phyloP scores from a whole-genome alignment of 2,797 vertebrate species.

The Oophaga sylvatica region DNA sequence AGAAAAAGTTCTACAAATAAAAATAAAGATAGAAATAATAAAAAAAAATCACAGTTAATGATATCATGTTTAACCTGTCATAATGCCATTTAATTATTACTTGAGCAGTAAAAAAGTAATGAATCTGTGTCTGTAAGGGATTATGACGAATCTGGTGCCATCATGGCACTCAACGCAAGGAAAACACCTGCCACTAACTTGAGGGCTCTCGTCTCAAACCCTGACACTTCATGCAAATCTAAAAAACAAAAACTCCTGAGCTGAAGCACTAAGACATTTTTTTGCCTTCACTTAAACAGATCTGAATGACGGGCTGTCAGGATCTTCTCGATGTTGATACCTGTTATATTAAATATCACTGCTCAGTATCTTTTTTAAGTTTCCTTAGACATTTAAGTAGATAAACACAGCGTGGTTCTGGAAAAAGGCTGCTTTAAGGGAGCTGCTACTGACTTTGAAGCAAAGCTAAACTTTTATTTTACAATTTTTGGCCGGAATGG shows the following conservation, averaged over 20 bases:
- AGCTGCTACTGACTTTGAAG: background rate
- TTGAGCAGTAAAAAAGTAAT: slow-evolving; percentile 4
- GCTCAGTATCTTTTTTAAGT: background rate
- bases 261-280: background rate
- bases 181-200: background rate
- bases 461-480: no score
- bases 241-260: slow-evolving; percentile 10
- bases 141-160: background rate
- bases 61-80: background rate
- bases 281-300: background rate
- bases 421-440: background rate
- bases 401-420: background rate
- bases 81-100: slow-evolving; percentile 26
- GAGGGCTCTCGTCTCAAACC: background rate
- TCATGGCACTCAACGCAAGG: background rate
- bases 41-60: background rate
- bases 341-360: slow-evolving; percentile 1
- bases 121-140: slow-evolving; percentile 11
- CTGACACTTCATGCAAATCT: slow-evolving; percentile 13
- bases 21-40: background rate
- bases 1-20: no score
- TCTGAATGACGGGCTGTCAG: background rate
- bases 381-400: background rate
- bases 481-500: no score
- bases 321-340: background rate